Evolutionary conservation across 2,888 invertebrate genomes (phyloP).

Genomic region (Lasioglossum malachurum): DNA sequence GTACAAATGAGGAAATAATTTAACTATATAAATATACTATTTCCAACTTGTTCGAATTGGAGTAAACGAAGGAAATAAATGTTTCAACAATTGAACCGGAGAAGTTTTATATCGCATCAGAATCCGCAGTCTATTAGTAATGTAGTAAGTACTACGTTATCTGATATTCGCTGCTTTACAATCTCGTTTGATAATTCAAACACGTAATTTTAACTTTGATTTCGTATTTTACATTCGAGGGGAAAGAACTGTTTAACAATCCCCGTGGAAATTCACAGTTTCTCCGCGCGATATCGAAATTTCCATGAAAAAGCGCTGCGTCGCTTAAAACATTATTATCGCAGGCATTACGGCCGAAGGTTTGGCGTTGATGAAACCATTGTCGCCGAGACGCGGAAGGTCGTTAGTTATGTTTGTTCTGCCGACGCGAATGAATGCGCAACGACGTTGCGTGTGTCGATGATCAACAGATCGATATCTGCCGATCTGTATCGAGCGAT

Average conservation of each 20-base stretch:
- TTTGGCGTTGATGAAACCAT: background rate
- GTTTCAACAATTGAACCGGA: too few species aligned
- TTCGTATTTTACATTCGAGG: too few species aligned
- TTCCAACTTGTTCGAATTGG: background rate
- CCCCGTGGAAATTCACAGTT: background rate
- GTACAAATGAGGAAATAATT: too few species aligned
- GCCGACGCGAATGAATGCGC: background rate
- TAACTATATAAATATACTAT: background rate
- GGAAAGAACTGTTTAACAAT: background rate
- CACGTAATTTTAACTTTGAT: background rate
- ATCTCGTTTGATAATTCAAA: background rate
- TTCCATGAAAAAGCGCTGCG: background rate
- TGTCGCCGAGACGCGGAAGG: background rate
- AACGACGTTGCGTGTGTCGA: background rate
- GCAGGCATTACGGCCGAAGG: background rate
- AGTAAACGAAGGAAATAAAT: background rate
- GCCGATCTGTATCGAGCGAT: background rate
- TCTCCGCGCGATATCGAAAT: background rate
- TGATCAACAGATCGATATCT: constrained; percentile 15
- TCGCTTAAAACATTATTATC: background rate
- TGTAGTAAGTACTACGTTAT: background rate
- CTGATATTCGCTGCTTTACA: background rate
- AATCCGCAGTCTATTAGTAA: background rate
- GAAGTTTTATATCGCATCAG: too few species aligned
- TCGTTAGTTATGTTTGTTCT: background rate